phyloP scores from a whole-genome alignment of 2,797 vertebrate genomes.

The Geotrypetes seraphini region DNA sequence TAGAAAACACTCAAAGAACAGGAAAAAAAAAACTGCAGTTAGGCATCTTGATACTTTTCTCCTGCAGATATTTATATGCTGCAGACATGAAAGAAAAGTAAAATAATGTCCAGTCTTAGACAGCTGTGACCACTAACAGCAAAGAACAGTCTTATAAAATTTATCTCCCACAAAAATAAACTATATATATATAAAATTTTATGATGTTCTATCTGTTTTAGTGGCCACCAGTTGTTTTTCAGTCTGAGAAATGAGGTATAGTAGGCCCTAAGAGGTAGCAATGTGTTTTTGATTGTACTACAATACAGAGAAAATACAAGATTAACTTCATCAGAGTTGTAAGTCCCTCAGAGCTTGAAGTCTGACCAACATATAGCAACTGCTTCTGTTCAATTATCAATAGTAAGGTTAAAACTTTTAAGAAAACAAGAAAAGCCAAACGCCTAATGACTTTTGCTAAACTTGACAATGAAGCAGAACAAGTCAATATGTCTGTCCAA shows the following conservation, averaged over 20 bases:
- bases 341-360: constrained; percentile 57
- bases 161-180: constrained; percentile 89
- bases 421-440: constrained; percentile 3
- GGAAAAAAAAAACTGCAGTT: constrained; percentile 51
- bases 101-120: constrained; percentile 81
- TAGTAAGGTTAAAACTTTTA: constrained; percentile 40
- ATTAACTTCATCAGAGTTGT: constrained; percentile 59
- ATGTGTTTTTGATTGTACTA: constrained; percentile 88
- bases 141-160: constrained; percentile 85
- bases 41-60: constrained; percentile 53
- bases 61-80: constrained; percentile 64
- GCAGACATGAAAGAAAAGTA: constrained; percentile 67
- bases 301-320: constrained; percentile 67
- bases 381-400: constrained; percentile 45
- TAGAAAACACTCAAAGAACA: constrained; percentile 61
- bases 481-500: constrained; percentile 16
- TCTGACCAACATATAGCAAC: constrained; percentile 37
- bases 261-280: constrained; percentile 91
- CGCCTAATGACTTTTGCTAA: constrained; percentile 1
- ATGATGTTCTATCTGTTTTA: constrained; percentile 77
- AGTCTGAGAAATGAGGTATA: constrained; percentile 90
- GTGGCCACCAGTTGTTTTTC: constrained; percentile 75
- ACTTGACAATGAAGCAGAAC: constrained; percentile 21
- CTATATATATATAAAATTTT: constrained; percentile 84
- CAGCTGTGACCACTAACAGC: constrained; percentile 68